Percentiles rank a stretch among this genome's conserved stretches.
phyloP scores from a whole-genome alignment of 1,140 invertebrate genomes.

The Drosophila ananassae region DNA sequence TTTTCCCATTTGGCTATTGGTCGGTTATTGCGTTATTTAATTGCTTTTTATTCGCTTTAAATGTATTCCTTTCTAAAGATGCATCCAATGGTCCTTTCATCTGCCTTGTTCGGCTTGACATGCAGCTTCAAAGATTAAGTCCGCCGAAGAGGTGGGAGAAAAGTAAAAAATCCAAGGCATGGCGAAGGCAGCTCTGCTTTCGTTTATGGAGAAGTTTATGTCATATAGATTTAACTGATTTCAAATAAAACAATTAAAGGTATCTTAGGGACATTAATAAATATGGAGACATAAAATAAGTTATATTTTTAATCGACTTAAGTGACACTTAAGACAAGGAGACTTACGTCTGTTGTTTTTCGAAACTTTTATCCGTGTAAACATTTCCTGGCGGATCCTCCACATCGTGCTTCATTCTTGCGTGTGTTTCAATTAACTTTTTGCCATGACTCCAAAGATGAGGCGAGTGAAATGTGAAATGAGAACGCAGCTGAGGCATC shows the following conservation, averaged over 20 bases:
- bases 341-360: background rate
- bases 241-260: background rate
- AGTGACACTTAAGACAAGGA: too few species aligned
- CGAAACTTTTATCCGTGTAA: slow-evolving; percentile 18
- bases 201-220: slow-evolving; percentile 13
- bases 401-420: slow-evolving; percentile 63
- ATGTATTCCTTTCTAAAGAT: slow-evolving; percentile 17
- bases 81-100: slow-evolving; percentile 13
- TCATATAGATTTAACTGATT: background rate
- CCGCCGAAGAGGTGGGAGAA: slow-evolving; percentile 4
- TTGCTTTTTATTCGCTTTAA: slow-evolving; percentile 60
- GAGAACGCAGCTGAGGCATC: slow-evolving; percentile 42
- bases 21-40: slow-evolving; percentile 40
- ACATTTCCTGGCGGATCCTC: slow-evolving; percentile 21
- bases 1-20: slow-evolving; percentile 18
- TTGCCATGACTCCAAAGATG: slow-evolving; percentile 67
- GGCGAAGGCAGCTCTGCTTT: background rate
- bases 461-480: slow-evolving; percentile 47
- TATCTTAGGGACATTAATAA: background rate
- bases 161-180: background rate
- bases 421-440: slow-evolving; percentile 81
- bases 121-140: slow-evolving; percentile 23
- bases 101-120: slow-evolving; percentile 8
- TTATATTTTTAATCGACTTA: too few species aligned
- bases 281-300: too few species aligned